phyloP scores from a whole-genome alignment of 2,797 vertebrate genomes.

The Amniataba percoides region DNA sequence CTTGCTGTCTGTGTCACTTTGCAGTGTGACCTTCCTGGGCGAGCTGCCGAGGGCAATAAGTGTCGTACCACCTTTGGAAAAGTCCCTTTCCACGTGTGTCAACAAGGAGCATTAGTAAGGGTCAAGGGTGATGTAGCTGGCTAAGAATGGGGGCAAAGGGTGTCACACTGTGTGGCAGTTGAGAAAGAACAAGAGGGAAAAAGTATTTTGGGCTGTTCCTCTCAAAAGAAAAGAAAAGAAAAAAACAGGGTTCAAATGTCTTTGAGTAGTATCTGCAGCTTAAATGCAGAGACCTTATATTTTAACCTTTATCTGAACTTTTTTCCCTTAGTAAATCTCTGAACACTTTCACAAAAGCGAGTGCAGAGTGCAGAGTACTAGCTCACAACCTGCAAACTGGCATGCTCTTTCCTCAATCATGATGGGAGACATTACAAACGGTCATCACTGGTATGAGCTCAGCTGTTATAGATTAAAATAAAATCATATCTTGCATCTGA shows the following conservation, averaged over 20 bases:
- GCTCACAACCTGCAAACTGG: background rate
- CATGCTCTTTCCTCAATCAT: background rate
- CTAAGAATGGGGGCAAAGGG: slow-evolving; percentile 49
- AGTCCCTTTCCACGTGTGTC: slow-evolving; percentile 50
- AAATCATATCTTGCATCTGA: background rate
- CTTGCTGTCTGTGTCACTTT: slow-evolving; percentile 70
- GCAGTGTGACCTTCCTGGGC: slow-evolving; percentile 63
- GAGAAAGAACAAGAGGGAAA: slow-evolving; percentile 23
- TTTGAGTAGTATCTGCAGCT: slow-evolving; percentile 4
- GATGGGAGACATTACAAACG: background rate
- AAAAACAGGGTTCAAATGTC: slow-evolving; percentile 8
- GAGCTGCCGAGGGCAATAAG: slow-evolving; percentile 61
- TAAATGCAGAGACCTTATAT: slow-evolving; percentile 27
- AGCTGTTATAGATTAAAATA: background rate
- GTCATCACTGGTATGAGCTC: background rate
- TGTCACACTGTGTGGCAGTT: slow-evolving; percentile 46
- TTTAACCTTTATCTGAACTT: slow-evolving; percentile 30
- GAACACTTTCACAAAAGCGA: background rate
- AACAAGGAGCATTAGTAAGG: slow-evolving; percentile 72
- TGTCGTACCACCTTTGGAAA: slow-evolving; percentile 61
- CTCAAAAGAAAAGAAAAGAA: background rate
- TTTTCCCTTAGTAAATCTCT: background rate
- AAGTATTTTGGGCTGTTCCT: slow-evolving; percentile 21
- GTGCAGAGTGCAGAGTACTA: background rate
- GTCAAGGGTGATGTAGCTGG: slow-evolving; percentile 62